phyloP scores from a whole-genome alignment of 2,888 invertebrate genomes.

The Parthenolecanium corni region DNA sequence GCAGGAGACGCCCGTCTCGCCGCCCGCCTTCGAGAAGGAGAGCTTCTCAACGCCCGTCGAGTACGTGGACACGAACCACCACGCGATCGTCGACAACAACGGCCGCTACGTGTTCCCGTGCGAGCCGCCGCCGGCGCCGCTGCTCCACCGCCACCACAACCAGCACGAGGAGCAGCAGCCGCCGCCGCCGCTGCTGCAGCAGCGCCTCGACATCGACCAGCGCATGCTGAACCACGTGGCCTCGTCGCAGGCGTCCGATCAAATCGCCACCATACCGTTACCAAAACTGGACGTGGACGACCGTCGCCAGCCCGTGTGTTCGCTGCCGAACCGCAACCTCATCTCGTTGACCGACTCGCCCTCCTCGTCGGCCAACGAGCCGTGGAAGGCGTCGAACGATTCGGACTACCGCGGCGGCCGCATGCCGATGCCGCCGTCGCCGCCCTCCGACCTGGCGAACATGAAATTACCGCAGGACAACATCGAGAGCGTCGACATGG shows the following conservation, averaged over 20 bases:
- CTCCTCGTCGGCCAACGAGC: conserved; percentile 28
- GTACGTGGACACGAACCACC: conserved; percentile 46
- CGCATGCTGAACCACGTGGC: conserved; percentile 10
- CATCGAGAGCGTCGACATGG: conserved; percentile 74
- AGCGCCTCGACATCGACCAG: conserved; percentile 32
- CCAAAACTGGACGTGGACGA: conserved; percentile 17
- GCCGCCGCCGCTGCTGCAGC: background rate
- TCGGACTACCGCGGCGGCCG: conserved; percentile 30
- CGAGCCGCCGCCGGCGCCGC: no score
- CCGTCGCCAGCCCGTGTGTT: background rate
- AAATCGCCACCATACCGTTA: conserved; percentile 15
- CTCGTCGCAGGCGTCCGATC: background rate
- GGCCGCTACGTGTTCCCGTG: no score
- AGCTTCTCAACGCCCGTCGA: conserved; percentile 47
- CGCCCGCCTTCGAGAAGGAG: conserved; percentile 53
- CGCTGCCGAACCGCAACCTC: conserved; percentile 49
- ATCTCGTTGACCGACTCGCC: conserved; percentile 66
- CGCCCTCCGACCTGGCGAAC: background rate
- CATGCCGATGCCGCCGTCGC: conserved; percentile 28
- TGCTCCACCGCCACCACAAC: no score
- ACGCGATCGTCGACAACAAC: background rate
- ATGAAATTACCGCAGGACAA: conserved; percentile 45
- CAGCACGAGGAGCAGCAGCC: background rate
- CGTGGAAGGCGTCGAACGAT: conserved; percentile 27
- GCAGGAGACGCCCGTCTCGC: conserved; percentile 49